phyloP scores from a whole-genome alignment of 2,113 vertebrate species.

The Mustela lutreola region DNA sequence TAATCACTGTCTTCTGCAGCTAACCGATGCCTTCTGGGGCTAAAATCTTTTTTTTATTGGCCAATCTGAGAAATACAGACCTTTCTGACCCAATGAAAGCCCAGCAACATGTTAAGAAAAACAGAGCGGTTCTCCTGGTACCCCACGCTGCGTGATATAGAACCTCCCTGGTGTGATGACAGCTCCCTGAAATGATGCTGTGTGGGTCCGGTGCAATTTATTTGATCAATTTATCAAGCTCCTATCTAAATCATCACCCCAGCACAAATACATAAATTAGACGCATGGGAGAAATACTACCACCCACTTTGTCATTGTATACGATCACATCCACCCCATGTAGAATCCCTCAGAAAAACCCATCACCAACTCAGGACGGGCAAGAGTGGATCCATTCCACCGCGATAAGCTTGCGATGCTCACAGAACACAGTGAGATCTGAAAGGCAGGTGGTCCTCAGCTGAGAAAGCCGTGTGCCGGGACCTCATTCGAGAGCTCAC shows the following conservation, averaged over 20 bases:
- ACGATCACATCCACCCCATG: conserved; percentile 23
- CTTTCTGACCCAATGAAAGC: not conserved
- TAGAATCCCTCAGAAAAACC: conserved; percentile 52
- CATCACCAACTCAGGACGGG: not conserved
- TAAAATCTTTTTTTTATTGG: not conserved
- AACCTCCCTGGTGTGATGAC: conserved; percentile 49
- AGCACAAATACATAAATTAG: conserved; percentile 76
- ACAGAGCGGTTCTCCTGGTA: conserved; percentile 66
- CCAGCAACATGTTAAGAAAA: not conserved
- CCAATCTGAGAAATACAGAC: not conserved
- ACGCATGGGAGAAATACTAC: conserved; percentile 56
- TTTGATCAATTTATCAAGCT: conserved; percentile 74
- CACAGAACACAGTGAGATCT: not conserved
- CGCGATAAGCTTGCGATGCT: not conserved
- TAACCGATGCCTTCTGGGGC: not conserved
- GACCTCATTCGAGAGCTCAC: not conserved
- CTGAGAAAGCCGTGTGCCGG: not conserved
- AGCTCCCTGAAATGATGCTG: conserved; percentile 61
- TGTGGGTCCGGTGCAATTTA: conserved; percentile 71
- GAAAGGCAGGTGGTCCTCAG: not conserved
- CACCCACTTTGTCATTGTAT: conserved; percentile 42
- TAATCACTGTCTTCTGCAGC: not conserved
- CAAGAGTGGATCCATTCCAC: not conserved
- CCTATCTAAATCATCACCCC: conserved; percentile 75
- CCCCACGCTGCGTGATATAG: conserved; percentile 63